Conservation (phyloP, 2,888 invertebrate genomes). For the Ectemnius cavifrons region DNA sequence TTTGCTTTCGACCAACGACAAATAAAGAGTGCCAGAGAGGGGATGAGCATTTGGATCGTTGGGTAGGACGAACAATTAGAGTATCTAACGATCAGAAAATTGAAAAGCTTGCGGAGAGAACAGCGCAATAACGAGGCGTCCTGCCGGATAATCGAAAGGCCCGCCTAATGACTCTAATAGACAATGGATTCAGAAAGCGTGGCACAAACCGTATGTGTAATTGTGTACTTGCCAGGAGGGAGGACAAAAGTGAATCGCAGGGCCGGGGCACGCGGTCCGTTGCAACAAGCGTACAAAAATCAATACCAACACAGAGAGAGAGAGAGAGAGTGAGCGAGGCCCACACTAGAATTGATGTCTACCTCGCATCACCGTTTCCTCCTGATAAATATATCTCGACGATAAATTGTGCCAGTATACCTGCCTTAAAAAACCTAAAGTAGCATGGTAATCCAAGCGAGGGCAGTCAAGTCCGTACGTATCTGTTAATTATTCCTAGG, state of each 20-base stretch:
- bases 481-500: background rate
- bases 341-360: slow-evolving; percentile 31
- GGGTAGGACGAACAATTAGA: slow-evolving; percentile 19
- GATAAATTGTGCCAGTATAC: too few relatives aligned
- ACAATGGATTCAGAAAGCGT: slow-evolving; percentile 61
- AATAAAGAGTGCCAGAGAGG: background rate
- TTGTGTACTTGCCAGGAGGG: slow-evolving; percentile 49
- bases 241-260: slow-evolving; percentile 58
- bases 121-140: slow-evolving; percentile 42
- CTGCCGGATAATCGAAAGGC: slow-evolving; percentile 61
- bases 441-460: too few relatives aligned
- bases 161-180: slow-evolving; percentile 63
- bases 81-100: slow-evolving; percentile 44
- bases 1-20: background rate
- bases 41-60: background rate
- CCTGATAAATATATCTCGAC: slow-evolving; percentile 11
- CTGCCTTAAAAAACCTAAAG: too few relatives aligned
- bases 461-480: background rate
- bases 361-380: slow-evolving; percentile 20
- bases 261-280: slow-evolving; percentile 44
- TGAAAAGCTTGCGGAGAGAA: slow-evolving; percentile 23
- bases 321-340: slow-evolving; percentile 4
- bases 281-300: slow-evolving; percentile 57
- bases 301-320: slow-evolving; percentile 46
- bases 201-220: slow-evolving; percentile 48